Base-by-base conservation (phyloP, 2,113 vertebrate species). In the Pachyramphus minor region DNA sequence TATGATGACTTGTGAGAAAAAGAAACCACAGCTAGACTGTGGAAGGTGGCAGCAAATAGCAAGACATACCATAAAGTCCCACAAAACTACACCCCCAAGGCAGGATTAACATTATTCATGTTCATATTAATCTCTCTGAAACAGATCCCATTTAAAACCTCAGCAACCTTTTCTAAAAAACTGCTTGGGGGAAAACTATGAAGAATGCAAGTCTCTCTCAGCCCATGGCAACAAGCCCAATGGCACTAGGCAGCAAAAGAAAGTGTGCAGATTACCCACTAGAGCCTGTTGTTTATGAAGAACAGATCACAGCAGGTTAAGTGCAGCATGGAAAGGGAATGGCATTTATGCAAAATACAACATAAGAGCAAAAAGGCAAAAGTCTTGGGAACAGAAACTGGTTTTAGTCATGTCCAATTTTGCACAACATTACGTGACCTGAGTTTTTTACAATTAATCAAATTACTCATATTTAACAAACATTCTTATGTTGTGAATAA, bases 301-400 rank as follows among this genome's bases (percentile, higher is more conserved):
- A 96, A 94, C 95, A 93, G 93, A 97, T 93, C 95, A 95, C 96
- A 97, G 95, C 95, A 97, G 96, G 93, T 96, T 96, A 95, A 94
- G 92, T 89, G 60, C 76, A 44, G 85, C 96, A 90, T 64, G 58
- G 83, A 95, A 96, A 87, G 76, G 23, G 85, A 97, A 96, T 72
- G 79, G 92, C 83, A 96, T 96, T 93, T 96, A 92, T 96, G 90
- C 90, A 96, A 96, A 97, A 92, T 53, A 84, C 55, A 96, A 71
- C 79, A 80, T 55, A 94, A 89, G 56, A 82, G 52, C 63, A 92
- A 91, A 91, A 96, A 88, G 60, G 39, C 81, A 47, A 84, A 64
- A 67, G 42, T 89, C 84, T 89, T 72, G 41, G 52, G 74, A 96
- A 90, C 42, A 90, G 45, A 90, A 93, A 87, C 44, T 37, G 37